A percentile compares a stretch with the other conserved stretches of the same genome.
Evolutionary conservation across 2,888 invertebrate species (phyloP).

Genomic region (Nemurella pictetii): DNA sequence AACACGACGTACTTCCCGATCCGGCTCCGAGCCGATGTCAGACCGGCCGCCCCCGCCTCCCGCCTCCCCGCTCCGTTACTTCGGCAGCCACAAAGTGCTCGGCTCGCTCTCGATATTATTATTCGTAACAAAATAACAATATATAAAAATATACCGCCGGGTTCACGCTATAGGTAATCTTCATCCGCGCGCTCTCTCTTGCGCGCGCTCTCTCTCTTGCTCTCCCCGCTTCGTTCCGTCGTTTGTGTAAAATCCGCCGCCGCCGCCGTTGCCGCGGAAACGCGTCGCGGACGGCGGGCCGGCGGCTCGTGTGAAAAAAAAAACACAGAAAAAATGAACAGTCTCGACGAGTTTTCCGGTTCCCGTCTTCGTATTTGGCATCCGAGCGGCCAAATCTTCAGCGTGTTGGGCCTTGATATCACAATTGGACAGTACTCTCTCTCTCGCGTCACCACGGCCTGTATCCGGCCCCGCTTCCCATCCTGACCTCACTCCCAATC

Average conservation of each 20-base stretch:
- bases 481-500: neutral
- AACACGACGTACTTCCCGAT: neutral
- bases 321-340: no score
- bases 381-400: neutral
- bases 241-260: neutral
- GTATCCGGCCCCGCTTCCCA: neutral
- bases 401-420: neutral
- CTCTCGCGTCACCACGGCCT: neutral
- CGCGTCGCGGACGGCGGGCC: neutral
- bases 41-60: neutral
- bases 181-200: neutral
- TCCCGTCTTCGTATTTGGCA: neutral
- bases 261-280: neutral
- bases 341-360: neutral
- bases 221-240: no score
- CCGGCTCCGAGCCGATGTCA: no score
- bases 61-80: neutral
- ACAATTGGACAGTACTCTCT: neutral
- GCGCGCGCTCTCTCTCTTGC: no score
- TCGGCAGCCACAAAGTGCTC: neutral
- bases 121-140: neutral
- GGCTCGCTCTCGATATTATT: neutral
- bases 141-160: neutral
- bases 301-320: no score
- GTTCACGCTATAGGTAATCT: neutral